Evolutionary conservation across 2,113 vertebrate genomes (phyloP), one percentile per base, ranked within the genome.

Genomic region (Numenius arquata): DNA sequence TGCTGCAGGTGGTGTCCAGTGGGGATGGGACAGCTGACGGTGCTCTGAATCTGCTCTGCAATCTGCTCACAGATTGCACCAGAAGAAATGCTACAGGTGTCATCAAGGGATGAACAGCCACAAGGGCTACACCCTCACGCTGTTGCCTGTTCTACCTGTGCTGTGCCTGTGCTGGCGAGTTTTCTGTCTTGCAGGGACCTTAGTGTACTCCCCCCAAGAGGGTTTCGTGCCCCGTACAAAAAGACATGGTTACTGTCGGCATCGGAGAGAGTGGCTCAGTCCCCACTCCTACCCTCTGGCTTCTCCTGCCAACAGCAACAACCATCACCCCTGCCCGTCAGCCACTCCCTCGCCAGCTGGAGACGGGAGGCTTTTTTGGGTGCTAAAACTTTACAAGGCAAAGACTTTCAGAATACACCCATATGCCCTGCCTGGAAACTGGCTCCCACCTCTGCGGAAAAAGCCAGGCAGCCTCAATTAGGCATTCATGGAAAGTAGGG

Each of bases 391-490:
- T 95, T 72, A 91, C 93, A 87, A 95, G 86, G 73, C 91, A 52
- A 80, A 71, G 80, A 65, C 70, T 95, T 84, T 74, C 22, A 75
- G 89, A 89, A 82, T 95, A 93, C 84, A 91, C 76, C 91, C 95
- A 85, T 94, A 88, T 95, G 84, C 89, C 94, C 86, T 96, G 91
- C 68, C 79, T 93, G 86, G 93, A 96, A 96, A 95, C 91, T 95
- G 96, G 83, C 91, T 97, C 65, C 91, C 83, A 86, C 68, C 83
- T 63, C 84, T 86, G 52, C 0, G 50, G 95, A 95, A 90, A 96
- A 93, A 92, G 75, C 86, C 90, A 95, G 92, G 83, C 93, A 81
- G 89, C 50, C 83, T 93, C 93, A 95, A 74, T 93, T 95, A 95
- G 73, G 76, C 79, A 87, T 95, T 95, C 83, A 65, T 78, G 95